Conservation (phyloP, 1,140 invertebrate genomes). For the Microplitis demolitor region DNA sequence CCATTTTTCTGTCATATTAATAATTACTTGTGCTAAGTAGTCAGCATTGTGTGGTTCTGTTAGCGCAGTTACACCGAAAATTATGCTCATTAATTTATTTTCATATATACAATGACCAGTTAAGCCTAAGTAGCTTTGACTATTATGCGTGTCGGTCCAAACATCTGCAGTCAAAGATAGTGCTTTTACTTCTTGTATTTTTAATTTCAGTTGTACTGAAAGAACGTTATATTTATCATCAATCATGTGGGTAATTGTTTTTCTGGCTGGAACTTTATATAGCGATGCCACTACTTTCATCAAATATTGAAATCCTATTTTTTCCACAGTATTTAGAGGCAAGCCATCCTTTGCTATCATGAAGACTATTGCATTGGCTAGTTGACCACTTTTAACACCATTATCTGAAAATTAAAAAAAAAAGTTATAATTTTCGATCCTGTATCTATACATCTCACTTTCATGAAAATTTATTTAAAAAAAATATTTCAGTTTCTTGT, state of each 20-base stretch:
- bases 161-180: slow-evolving; percentile 44
- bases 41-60: slow-evolving; percentile 35
- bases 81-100: slow-evolving; percentile 21
- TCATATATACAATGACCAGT: slow-evolving; percentile 37
- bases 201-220: slow-evolving; percentile 33
- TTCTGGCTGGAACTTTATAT: slow-evolving; percentile 51
- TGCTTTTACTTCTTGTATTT: slow-evolving; percentile 28
- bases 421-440: not conserved
- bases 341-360: slow-evolving; percentile 53
- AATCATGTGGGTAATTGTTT: slow-evolving; percentile 38
- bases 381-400: not conserved
- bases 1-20: slow-evolving; percentile 48
- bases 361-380: slow-evolving; percentile 39
- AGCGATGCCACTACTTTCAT: slow-evolving; percentile 49
- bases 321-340: slow-evolving; percentile 52
- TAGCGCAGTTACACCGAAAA: slow-evolving; percentile 33
- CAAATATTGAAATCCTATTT: slow-evolving; percentile 50
- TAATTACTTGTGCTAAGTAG: slow-evolving; percentile 37
- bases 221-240: slow-evolving; percentile 50
- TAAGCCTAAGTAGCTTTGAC: slow-evolving; percentile 41
- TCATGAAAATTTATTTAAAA: not conserved
- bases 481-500: not conserved
- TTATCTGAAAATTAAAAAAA: not conserved
- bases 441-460: not conserved
- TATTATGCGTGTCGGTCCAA: slow-evolving; percentile 43